phyloP scores from a whole-genome alignment of 2,797 vertebrate species.

The Pangasius macronema region DNA sequence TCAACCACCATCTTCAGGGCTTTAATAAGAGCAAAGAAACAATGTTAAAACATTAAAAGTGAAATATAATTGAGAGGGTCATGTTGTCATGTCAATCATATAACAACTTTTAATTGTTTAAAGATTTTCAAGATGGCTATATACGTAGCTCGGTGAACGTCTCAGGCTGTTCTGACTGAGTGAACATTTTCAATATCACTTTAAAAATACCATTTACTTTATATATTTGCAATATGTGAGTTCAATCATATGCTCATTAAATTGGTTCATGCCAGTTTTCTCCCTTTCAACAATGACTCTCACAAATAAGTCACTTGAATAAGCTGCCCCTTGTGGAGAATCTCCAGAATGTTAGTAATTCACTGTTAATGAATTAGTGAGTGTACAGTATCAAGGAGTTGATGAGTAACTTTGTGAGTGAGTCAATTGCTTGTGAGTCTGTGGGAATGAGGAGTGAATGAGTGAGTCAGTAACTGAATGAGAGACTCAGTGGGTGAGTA shows the following conservation, averaged over 20 bases:
- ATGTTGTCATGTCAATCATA: neutral
- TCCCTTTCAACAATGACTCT: neutral
- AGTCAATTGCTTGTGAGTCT: neutral
- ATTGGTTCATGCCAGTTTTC: neutral
- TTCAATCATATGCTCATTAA: neutral
- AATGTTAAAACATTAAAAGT: neutral
- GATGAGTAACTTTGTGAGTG: neutral
- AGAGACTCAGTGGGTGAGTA: neutral
- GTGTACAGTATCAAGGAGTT: neutral
- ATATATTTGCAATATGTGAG: neutral
- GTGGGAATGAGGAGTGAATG: neutral
- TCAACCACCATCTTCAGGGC: slow-evolving; percentile 86
- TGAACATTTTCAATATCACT: neutral
- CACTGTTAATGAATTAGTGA: neutral
- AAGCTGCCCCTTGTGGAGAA: neutral
- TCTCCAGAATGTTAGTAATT: neutral
- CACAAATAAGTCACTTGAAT: neutral
- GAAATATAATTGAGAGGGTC: neutral
- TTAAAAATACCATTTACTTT: neutral
- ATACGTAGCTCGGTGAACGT: neutral
- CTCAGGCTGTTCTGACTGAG: neutral
- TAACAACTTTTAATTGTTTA: neutral
- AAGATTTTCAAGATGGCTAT: neutral
- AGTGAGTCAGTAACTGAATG: neutral
- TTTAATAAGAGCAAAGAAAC: slow-evolving; percentile 63